Evolutionary conservation across 1,140 invertebrate genomes (phyloP).

Genomic region (Solenopsis fugax): DNA sequence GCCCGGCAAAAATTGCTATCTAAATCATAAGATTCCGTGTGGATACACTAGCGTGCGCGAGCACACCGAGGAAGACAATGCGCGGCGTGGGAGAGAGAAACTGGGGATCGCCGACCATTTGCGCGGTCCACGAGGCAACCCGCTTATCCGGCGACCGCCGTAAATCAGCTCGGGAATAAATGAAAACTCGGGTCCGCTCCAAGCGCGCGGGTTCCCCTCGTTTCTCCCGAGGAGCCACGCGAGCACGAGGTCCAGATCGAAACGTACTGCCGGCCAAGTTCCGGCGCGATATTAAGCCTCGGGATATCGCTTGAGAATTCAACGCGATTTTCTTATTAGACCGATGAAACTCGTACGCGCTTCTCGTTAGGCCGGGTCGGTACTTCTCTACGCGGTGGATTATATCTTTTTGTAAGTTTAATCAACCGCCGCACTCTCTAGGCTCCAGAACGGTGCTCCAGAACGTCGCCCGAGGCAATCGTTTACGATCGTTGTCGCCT

Average conservation of each 20-base stretch:
- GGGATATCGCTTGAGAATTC: conserved; percentile 23
- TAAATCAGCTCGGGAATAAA: conserved; percentile 72
- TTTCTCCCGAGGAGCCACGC: not conserved
- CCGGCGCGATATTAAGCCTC: conserved; percentile 34
- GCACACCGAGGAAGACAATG: conserved; percentile 63
- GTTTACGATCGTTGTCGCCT: conserved; percentile 23
- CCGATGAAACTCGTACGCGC: not conserved
- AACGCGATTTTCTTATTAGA: conserved; percentile 43
- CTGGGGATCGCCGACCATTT: conserved; percentile 38
- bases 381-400: not conserved
- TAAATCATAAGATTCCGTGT: conserved; percentile 58
- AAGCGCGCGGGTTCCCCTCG: not conserved
- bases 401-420: conserved; percentile 58
- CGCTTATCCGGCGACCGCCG: conserved; percentile 70
- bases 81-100: conserved; percentile 53
- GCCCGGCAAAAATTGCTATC: conserved; percentile 59
- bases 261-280: conserved; percentile 20
- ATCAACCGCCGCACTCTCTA: conserved; percentile 49
- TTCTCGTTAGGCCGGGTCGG: conserved; percentile 27
- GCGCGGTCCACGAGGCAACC: conserved; percentile 59
- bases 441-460: conserved; percentile 4
- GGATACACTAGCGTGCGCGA: conserved; percentile 22
- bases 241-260: conserved; percentile 1
- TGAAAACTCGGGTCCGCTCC: conserved; percentile 54
- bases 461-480: conserved; percentile 36